A percentile compares a stretch with the other conserved stretches of the same genome.
Conservation (phyloP, 2,113 vertebrate species). For the Elaphurus davidianus region DNA sequence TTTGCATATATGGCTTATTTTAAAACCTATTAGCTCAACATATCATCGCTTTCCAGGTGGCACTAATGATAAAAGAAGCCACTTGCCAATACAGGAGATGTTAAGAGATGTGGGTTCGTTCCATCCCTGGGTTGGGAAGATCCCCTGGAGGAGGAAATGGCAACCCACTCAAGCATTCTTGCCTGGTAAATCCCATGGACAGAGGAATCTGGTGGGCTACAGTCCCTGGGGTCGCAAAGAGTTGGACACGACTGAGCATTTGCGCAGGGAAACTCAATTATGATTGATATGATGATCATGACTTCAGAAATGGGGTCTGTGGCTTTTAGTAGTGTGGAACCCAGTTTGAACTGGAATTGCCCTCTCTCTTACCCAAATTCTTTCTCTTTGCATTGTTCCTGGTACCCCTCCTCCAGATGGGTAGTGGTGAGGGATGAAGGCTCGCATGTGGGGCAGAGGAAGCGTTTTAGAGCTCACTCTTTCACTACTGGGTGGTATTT, state of each 20-base stretch:
- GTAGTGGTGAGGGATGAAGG: background rate
- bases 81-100: background rate
- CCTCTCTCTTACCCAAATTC: background rate
- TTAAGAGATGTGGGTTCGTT: background rate
- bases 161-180: background rate
- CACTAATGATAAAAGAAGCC: background rate
- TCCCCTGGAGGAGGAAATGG: background rate
- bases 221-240: background rate
- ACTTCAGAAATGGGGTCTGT: background rate
- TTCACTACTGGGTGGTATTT: background rate
- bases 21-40: background rate
- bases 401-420: background rate
- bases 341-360: background rate
- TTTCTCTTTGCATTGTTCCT: background rate
- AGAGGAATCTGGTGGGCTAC: background rate
- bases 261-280: background rate
- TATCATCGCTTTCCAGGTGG: background rate
- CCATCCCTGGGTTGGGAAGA: background rate
- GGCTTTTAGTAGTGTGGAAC: background rate
- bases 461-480: background rate
- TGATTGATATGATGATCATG: background rate
- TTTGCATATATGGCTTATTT: background rate
- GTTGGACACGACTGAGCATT: background rate
- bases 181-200: background rate
- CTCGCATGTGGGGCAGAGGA: background rate